These are phyloP conservation scores for Gryllus bimaculatus DNA, from an alignment of 1,140 invertebrate genomes.

Conservation along the genomic window DNA sequence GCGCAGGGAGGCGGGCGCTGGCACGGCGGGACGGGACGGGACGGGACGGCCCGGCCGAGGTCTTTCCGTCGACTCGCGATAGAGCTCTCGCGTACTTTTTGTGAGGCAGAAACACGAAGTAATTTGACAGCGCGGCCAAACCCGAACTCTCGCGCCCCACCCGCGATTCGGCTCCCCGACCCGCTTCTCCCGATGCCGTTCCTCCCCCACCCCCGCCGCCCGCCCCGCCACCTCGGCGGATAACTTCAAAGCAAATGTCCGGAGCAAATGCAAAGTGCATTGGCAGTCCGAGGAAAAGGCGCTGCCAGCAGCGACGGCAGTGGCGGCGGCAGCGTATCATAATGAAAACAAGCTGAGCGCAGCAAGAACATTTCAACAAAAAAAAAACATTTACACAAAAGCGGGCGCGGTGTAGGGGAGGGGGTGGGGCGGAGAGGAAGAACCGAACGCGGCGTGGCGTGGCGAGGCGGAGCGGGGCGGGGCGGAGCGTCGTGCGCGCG, in stretches of 20 bases:
- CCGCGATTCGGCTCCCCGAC: neutral
- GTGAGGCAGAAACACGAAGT: neutral
- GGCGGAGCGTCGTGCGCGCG: neutral
- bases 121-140: conserved; percentile 3
- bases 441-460: neutral
- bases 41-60: neutral
- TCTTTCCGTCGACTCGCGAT: neutral
- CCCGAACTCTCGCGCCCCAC: neutral
- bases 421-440: neutral
- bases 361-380: neutral
- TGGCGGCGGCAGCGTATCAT: neutral
- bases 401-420: neutral
- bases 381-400: neutral
- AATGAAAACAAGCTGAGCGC: neutral
- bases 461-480: too few relatives aligned
- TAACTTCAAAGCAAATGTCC: conserved; percentile 1
- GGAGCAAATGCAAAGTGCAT: neutral
- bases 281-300: neutral
- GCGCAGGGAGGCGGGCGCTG: too few relatives aligned
- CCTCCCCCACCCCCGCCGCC: too few relatives aligned
- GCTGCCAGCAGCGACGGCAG: too few relatives aligned
- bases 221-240: neutral
- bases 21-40: too few relatives aligned
- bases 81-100: neutral
- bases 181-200: neutral